Evolutionary conservation across 2,797 vertebrate genomes (phyloP), one percentile per base, ranked within the genome.

Genomic region (Neosilurus mollespiculum): DNA sequence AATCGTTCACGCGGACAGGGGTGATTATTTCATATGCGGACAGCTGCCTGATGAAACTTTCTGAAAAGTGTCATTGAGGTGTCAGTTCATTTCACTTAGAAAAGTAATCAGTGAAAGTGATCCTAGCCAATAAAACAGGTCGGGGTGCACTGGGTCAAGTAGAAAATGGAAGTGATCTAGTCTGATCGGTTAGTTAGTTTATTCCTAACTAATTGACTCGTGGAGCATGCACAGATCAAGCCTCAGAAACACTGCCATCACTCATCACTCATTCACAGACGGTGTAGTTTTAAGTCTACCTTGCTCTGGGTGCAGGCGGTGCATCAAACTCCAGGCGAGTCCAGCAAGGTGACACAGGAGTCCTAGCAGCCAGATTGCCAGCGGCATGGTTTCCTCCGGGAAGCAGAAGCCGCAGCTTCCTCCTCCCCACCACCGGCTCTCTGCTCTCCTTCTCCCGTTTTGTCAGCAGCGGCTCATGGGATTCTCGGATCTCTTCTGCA

Each of bases 1-100:
- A 97, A 87, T 98, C 96, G 85, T 98, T 96, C 77, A 99, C 92
- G 80, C 97, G 95, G 54, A 95, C 88, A 22, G 97, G 98, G 80
- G 95, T 97, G 92, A 97, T 87, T 89, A 99, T 96, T 90, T 99
- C 97, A 12, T 98, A 99, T 11, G 96, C 96, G 84, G 96, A 94
- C 91, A 99, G 93, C 80, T 94, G 95, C 91, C 92, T 94, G 90
- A 98, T 91, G 83, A 98, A 94, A 80, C 91, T 94, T 90, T 97
- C 98, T 99, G 93, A 80, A 94, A 87, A 30, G 62, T 9, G 0
- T 26, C 24, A 80, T 66, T 9, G 12, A 0, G 18, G 58, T 6
- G 78, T 15, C 3, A 0, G 3, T 9, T 26, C 49, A 26, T 53
- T 24, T 16, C 9, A 49, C 37, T 12, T 49, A 30, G 30, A 30